These are phyloP conservation scores for Lithophane semibrunnea DNA, from an alignment of 2,888 invertebrate species.

Conservation along the genomic window DNA sequence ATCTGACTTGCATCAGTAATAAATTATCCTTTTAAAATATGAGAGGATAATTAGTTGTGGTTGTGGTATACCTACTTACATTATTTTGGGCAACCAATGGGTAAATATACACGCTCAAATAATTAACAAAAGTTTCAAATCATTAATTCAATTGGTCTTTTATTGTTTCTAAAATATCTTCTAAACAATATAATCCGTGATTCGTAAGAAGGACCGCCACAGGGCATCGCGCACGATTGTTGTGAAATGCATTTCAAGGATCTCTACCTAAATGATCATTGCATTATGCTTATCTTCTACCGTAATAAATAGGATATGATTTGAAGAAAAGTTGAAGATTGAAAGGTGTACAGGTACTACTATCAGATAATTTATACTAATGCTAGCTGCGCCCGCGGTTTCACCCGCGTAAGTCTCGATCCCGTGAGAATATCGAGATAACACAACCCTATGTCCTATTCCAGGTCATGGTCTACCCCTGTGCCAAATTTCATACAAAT, in stretches of 20 bases:
- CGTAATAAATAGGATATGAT: slow-evolving; percentile 24
- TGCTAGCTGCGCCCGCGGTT: too few species aligned
- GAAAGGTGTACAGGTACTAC: not conserved
- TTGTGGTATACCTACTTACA: too few species aligned
- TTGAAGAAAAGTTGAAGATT: not conserved
- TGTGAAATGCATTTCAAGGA: slow-evolving; percentile 57
- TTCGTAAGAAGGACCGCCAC: slow-evolving; percentile 17
- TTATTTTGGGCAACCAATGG: not conserved
- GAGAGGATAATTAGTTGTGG: too few species aligned
- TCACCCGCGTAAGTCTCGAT: too few species aligned
- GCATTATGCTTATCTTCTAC: slow-evolving; percentile 11
- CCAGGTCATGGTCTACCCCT: too few species aligned
- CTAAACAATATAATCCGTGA: slow-evolving; percentile 22
- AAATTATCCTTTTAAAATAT: too few species aligned
- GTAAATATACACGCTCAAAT: not conserved
- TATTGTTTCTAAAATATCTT: slow-evolving; percentile 14
- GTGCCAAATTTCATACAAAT: too few species aligned
- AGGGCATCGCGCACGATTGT: slow-evolving; percentile 36
- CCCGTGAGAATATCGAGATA: too few species aligned
- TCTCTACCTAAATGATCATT: slow-evolving; percentile 26
- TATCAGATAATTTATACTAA: not conserved
- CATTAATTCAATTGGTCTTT: slow-evolving; percentile 10
- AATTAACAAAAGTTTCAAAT: not conserved
- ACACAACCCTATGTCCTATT: too few species aligned
- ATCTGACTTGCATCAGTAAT: too few species aligned